Evolutionary conservation across 1,140 invertebrate genomes (phyloP).

Genomic region (Macrobrachium rosenbergii): DNA sequence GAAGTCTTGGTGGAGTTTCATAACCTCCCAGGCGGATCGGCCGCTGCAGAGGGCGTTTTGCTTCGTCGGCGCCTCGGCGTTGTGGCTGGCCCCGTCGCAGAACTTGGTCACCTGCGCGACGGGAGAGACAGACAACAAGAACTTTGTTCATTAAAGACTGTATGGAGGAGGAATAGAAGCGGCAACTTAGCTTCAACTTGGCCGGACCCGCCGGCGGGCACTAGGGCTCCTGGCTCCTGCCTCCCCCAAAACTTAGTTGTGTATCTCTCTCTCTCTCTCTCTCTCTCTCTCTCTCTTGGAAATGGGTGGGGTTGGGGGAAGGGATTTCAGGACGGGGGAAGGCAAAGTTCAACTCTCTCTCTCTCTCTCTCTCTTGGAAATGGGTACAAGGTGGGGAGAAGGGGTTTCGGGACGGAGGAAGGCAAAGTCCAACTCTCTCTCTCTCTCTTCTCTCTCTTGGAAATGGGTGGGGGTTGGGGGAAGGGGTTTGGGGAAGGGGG

Average conservation of each 20-base stretch:
- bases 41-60: constrained; percentile 66
- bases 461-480: no score
- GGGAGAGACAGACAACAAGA: not conserved
- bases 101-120: constrained; percentile 56
- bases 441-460: constrained; percentile 9
- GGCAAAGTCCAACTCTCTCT: not conserved
- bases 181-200: no score
- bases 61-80: constrained; percentile 63
- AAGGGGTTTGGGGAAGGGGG: no score
- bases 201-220: no score
- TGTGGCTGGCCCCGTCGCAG: constrained; percentile 64
- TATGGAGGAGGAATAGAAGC: no score
- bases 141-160: not conserved
- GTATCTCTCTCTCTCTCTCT: constrained; percentile 24
- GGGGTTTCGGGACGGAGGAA: no score
- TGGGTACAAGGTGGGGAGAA: no score
- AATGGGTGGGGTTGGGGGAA: no score
- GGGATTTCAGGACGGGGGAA: no score
- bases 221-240: not conserved
- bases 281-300: not conserved
- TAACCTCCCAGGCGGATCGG: constrained; percentile 64
- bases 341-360: not conserved
- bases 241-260: not conserved
- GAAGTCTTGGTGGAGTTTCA: constrained; percentile 61
- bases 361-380: not conserved